Evolutionary conservation across 2,888 invertebrate species (phyloP), one percentile per base, ranked within the genome.

Genomic region (Hirtodrosophila cameraria): DNA sequence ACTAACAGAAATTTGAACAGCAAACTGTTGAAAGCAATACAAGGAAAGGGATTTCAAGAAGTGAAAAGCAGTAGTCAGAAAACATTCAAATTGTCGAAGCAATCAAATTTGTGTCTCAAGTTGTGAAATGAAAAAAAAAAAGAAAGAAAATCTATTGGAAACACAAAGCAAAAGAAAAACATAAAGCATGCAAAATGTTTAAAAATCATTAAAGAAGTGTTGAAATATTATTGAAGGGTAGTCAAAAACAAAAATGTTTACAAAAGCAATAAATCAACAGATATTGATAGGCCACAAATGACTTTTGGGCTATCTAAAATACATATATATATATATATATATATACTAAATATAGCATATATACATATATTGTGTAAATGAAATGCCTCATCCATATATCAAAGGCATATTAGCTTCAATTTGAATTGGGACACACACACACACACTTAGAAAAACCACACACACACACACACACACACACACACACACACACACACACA

Each of bases 381-480:
- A 36, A 67, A 59, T 66, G 69, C 72, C 46, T 42, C 49, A 75
- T 39, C 52, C 58, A 75, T 75, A 77, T 73, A 80, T 80, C 82
- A 82, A 70, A 77, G 66, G 53, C 58, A 69, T 65, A 79, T 75
- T 79, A 79, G 76, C 73, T 62, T 63, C 68, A 81, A 80, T 82
- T 82, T 77, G 82, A 77, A 81, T 82, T 75, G 82, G 65, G 75
- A 52, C 35, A 38, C 12, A 65, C 16, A 38, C 16, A 48, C 13
- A 48, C 15, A 36, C 23, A 43, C 15, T n/a, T n/a, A n/a, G n/a
- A n/a, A n/a, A n/a, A n/a, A n/a, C n/a, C 77, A 52, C 35, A 38
- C 12, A 65, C 16, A 38, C 16, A 48, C 13, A 48, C 15, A 36
- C 23, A 43, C 15, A 30, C 43, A 39, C 52, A 43, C 31, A 39